Conservation (phyloP, 2,797 vertebrate species). For the Limnodromus scolopaceus region DNA sequence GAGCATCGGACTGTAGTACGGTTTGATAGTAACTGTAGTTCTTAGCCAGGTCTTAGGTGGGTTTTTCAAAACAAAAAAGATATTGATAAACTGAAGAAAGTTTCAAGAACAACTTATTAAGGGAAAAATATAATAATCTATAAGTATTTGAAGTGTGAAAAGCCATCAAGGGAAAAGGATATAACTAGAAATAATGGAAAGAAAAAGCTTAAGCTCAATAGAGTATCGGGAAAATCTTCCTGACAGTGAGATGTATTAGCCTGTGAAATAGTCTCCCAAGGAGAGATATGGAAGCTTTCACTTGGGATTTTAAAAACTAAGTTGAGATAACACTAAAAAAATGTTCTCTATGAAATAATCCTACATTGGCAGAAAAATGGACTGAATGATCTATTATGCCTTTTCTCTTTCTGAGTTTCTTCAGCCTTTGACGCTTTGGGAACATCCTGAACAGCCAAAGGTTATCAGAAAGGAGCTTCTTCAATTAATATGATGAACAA, state of each 20-base stretch:
- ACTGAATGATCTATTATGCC: background rate
- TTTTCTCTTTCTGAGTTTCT: background rate
- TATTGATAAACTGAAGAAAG: background rate
- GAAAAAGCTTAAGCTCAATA: conserved; percentile 22
- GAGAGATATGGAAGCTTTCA: conserved; percentile 42
- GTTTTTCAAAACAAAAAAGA: background rate
- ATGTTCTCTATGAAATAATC: conserved; percentile 41
- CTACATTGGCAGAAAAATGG: background rate
- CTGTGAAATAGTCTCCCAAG: conserved; percentile 37
- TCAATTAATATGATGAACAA: conserved; percentile 23
- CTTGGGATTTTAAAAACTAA: conserved; percentile 54
- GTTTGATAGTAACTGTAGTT: background rate
- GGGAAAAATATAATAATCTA: background rate
- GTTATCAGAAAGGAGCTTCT: conserved; percentile 5
- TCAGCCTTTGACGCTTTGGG: background rate
- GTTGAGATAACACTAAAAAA: conserved; percentile 48
- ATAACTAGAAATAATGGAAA: conserved; percentile 33
- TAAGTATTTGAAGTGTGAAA: conserved; percentile 33
- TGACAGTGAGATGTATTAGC: conserved; percentile 35
- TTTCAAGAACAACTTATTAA: background rate
- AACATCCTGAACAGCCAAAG: background rate
- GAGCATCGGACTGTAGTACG: background rate
- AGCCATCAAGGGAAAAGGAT: background rate
- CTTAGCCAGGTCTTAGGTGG: background rate
- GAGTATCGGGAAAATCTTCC: background rate